Base-by-base conservation (phyloP, 1,140 invertebrate species). In the Drosophila azteca region DNA sequence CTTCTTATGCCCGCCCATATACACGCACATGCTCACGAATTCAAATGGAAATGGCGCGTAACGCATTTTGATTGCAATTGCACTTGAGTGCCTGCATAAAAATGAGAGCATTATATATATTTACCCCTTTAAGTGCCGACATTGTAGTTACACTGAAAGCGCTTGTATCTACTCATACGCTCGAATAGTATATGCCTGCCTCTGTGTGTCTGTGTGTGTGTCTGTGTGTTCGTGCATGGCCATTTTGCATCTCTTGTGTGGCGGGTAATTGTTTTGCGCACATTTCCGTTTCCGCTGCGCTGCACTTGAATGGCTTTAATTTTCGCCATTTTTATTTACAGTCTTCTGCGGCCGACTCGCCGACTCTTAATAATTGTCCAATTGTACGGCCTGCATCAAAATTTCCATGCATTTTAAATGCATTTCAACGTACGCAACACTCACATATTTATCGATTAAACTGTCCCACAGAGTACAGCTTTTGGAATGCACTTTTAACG, bases 261-360 rank as follows among this genome's bases (percentile, higher is more conserved):
- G 20, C 70, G 65, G 80, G 80, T 83, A 83, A 83, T 83, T 84
- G 79, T 83, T 83, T 83, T 83, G 79, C 77, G 66, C 65, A 74
- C 81, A 81, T 87, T 85, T 85, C 82, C 81, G 82, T 85, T 85
- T 85, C 82, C 82, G 82, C 64, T 81, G 74, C 78, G 44, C 49
- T 87, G 77, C 82, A 87, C 82, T 85, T 85, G 45, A 85, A 85
- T 81, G 82, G 59, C 77, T 77, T 81, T 85, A 80, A 84, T 80
- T 84, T 84, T 61, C 73, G 57, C 68, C 61, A 84, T 80, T 85
- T 79, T 77, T 84, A 84, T 79, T 74, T 74, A 77, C 77, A 80
- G 60, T 62, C 59, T 67, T 66, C 53, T 46, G 9, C 11, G 63
- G n/a, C 39, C 64, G 45, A 53, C 22, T 54, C 41, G 20, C 15